Base-by-base conservation (phyloP, 2,797 vertebrate genomes). In the Myotis myotis region DNA sequence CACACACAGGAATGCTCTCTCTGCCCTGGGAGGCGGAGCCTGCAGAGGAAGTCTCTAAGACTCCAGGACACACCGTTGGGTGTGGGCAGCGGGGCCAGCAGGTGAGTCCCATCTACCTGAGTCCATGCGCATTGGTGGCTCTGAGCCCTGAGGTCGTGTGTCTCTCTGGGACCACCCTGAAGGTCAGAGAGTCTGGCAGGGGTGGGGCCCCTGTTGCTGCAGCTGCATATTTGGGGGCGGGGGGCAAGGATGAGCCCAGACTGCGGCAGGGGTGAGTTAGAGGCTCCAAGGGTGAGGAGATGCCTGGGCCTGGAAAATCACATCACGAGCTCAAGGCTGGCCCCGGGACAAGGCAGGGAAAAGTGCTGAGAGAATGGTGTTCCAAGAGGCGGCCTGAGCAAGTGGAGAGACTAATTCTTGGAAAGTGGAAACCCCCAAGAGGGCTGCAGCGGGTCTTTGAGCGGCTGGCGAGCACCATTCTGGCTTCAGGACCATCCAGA, bases 291-390 rank as follows among this genome's bases (percentile, higher is more conserved):
- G 62, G 75, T 66, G 64, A 84, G 79, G 33, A 85, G 92, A 88
- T 92, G 87, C 68, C 84, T 89, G 36, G 0, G 95, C 83, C 89
- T 95, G 96, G 92, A 97, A 96, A 96, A 96, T 94, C 94, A 4
- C 90, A 96, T 97, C 96, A 97, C 93, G 89, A 93, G 96, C 95
- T 94, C 5, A 15, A 66, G 49, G 55, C 92, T 97, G 96, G 97
- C 96, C 41, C 36, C 0, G 5, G 76, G 93, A 97, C 96, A 95
- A 95, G 70, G 68, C 87, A 78, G 80, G 87, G 91, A 66, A 84
- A 88, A 90, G 83, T 91, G 81, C 88, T 76, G 75, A 95, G 92
- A 92, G 89, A 88, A 92, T 41, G 62, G 62, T 2, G 51, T 92
- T 93, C 95, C 94, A 68, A 84, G 60, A 79, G 83, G 72, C 38